A percentile compares a stretch with the other conserved stretches of the same genome.
Conservation (phyloP, 2,113 vertebrate species). For the Neolamprologus brichardi region DNA sequence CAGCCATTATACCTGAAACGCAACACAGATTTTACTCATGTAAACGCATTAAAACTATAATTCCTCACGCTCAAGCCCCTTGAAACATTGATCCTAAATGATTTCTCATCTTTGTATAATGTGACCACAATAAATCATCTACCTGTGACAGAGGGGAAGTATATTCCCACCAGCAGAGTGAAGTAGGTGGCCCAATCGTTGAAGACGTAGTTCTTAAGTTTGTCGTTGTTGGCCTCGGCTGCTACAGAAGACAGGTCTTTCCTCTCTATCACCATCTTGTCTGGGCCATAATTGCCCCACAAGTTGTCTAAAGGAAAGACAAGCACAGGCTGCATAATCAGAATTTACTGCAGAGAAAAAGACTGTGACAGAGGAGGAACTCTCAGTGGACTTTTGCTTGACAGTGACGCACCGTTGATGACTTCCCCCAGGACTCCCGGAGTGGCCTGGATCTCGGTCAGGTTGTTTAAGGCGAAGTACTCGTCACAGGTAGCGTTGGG, state of each 20-base stretch:
- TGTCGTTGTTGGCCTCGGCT: constrained; percentile 18
- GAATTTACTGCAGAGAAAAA: not conserved
- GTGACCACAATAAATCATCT: not conserved
- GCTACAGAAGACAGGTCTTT: constrained; percentile 38
- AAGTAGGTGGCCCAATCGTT: constrained; percentile 87
- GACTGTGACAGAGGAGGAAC: not conserved
- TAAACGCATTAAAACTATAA: not conserved
- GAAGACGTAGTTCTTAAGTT: constrained; percentile 70
- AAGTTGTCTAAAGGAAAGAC: constrained; percentile 77
- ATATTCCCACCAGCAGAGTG: constrained; percentile 94
- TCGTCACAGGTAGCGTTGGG: constrained; percentile 75
- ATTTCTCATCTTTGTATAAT: not conserved
- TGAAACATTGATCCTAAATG: rapidly evolving
- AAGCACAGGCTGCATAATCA: not conserved
- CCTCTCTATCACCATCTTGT: constrained; percentile 75
- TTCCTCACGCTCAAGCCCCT: not conserved
- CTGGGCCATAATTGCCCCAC: constrained; percentile 81
- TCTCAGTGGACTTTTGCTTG: rapidly evolving
- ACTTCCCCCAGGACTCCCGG: constrained; percentile 83
- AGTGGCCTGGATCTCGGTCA: constrained; percentile 82
- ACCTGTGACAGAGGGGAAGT: constrained; percentile 97
- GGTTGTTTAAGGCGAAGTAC: constrained; percentile 81
- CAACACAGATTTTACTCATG: not conserved
- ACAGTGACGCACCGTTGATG: constrained; percentile 67
- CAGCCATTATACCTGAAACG: constrained; percentile 90